Evolutionary conservation across 2,888 invertebrate species (phyloP), one percentile per base, ranked within the genome.

Genomic region (Fragum fragum): DNA sequence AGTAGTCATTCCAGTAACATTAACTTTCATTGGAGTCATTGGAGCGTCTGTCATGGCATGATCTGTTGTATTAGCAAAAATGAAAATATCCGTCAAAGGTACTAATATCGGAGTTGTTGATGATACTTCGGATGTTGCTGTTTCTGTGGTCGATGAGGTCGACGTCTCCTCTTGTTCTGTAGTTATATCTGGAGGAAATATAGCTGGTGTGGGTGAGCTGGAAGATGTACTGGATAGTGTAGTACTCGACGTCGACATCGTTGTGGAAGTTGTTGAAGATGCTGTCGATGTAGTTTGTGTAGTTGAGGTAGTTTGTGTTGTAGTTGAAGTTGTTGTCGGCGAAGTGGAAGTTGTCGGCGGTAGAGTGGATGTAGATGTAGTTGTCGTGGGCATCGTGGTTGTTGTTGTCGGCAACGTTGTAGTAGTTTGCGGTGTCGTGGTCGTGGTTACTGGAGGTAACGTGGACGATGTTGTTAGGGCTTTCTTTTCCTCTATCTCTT

Each of bases 401-500:
- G 66, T 32, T 26, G 66, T 42, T 0, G 42, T 7, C 14, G 42
- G 9, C 11, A 36, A 1, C 7, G 36, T 42, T 39, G 66, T 42
- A 3, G 42, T 18, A 26, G 66, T 18, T 23, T 36, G 14, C 3
- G 39, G 14, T 5, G 42, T 1, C 7, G 23, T 23, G 1, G 66
- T 42, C 2, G 66, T 36, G 36, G 66, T 32, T 23, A 39, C 21
- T 23, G 66, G 28, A 21, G 66, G 66, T 9, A 23, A 1, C 9
- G 66, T 66, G 11, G 66, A 66, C 11, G 66, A 66, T 23, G 66
- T 66, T 66, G 66, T 57, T 14, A 59, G 26, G 18, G 39, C 42
- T 47, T 73, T 23, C 32, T 69, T 52, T 23, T 73, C 47, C 23
- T 81, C 63, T 21, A 81, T 76, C 9, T 32, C 71, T 32, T 47